Conservation (phyloP, 1,140 invertebrate genomes). For the Brachionus calyciflorus region DNA sequence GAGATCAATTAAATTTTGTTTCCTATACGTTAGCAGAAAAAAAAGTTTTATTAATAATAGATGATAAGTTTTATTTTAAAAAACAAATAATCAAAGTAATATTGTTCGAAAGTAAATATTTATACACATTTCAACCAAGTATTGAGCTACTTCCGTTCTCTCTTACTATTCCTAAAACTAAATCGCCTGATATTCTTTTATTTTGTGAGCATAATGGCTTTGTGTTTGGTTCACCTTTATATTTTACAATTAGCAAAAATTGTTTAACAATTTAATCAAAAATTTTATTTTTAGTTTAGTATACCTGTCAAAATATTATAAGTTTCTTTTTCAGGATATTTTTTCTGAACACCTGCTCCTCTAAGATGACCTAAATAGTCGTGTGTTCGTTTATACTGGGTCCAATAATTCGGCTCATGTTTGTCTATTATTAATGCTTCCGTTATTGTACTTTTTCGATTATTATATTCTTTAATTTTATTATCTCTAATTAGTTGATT, state of each 20-base stretch:
- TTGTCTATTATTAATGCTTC: not conserved
- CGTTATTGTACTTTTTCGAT: slow-evolving; percentile 25
- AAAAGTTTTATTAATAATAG: too few relatives aligned
- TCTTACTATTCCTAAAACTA: too few relatives aligned
- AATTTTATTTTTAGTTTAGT: not conserved
- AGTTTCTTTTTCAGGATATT: not conserved
- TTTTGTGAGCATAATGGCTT: too few relatives aligned
- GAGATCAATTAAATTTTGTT: too few relatives aligned
- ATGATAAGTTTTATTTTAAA: too few relatives aligned
- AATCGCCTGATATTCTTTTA: too few relatives aligned
- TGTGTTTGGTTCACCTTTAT: not conserved
- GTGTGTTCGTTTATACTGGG: slow-evolving; percentile 41
- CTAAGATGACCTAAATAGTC: slow-evolving; percentile 30
- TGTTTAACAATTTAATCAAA: not conserved
- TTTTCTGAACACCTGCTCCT: not conserved
- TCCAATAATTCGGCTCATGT: slow-evolving; percentile 34
- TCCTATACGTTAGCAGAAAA: too few relatives aligned
- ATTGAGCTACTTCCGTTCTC: too few relatives aligned
- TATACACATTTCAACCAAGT: too few relatives aligned
- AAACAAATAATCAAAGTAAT: too few relatives aligned
- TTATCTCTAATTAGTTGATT: not conserved
- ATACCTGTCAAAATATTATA: slow-evolving; percentile 43
- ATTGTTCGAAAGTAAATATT: too few relatives aligned
- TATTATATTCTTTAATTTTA: slow-evolving; percentile 21
- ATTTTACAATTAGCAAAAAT: not conserved